phyloP scores from a whole-genome alignment of 2,888 invertebrate species.

The Euzetes globulus region DNA sequence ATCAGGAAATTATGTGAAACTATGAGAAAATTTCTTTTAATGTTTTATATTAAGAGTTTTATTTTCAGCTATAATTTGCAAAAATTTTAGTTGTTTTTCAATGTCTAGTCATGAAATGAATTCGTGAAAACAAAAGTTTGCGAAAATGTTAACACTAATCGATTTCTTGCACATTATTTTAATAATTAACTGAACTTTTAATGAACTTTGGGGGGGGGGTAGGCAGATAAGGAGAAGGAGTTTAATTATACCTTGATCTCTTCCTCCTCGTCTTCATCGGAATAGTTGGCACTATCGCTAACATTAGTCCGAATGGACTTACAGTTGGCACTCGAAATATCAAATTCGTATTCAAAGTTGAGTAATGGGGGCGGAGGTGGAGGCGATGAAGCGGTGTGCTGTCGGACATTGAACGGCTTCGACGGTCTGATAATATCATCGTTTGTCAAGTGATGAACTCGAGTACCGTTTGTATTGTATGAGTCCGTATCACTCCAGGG shows the following conservation, averaged over 20 bases:
- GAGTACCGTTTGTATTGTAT: neutral
- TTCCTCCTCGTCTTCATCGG: constrained; percentile 35
- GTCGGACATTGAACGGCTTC: constrained; percentile 2
- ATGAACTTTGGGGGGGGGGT: neutral
- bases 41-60: too few relatives aligned
- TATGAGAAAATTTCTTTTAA: neutral
- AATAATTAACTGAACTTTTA: neutral
- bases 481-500: neutral
- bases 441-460: neutral
- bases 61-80: too few relatives aligned
- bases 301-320: constrained; percentile 26
- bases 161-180: neutral
- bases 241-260: constrained; percentile 27
- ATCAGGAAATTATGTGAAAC: neutral
- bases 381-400: neutral
- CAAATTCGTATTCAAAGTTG: constrained; percentile 21
- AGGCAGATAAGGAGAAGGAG: neutral
- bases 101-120: neutral
- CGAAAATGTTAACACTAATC: neutral
- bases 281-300: constrained; percentile 36
- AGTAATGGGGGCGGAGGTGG: constrained; percentile 14
- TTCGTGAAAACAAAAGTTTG: neutral
- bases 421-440: neutral
- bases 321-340: constrained; percentile 27
- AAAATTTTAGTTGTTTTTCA: neutral